phyloP scores from a whole-genome alignment of 2,797 vertebrate species.

The Pelodytes ibericus region DNA sequence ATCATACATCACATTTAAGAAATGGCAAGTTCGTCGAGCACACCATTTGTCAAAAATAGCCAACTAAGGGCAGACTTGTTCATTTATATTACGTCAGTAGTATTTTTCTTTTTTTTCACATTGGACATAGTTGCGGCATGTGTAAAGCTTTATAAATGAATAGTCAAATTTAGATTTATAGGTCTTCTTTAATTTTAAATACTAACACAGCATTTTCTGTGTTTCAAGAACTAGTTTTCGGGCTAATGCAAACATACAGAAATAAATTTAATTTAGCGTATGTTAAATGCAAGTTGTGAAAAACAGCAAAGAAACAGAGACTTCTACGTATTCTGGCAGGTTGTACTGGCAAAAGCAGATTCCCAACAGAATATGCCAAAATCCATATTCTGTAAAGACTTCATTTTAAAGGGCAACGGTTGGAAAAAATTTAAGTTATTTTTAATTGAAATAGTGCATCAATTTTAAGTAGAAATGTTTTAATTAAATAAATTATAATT shows the following conservation, averaged over 20 bases:
- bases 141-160: not conserved
- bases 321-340: no score
- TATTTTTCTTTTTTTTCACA: not conserved
- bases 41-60: not conserved
- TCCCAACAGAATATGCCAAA: no score
- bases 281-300: no score
- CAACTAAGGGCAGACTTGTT: not conserved
- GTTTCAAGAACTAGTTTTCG: not conserved
- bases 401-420: no score
- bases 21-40: not conserved
- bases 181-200: not conserved
- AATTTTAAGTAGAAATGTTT: no score
- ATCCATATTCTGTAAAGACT: no score
- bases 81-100: not conserved
- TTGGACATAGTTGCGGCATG: not conserved
- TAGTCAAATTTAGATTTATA: not conserved
- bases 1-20: not conserved
- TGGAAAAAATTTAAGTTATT: no score
- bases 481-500: no score
- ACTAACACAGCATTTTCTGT: not conserved
- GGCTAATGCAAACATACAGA: not conserved
- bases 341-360: no score
- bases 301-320: no score
- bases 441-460: no score
- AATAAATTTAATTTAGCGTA: not conserved